Evolutionary conservation across 2,113 vertebrate species (phyloP), one percentile per base, ranked within the genome.

Genomic region (Cavia aperea): DNA sequence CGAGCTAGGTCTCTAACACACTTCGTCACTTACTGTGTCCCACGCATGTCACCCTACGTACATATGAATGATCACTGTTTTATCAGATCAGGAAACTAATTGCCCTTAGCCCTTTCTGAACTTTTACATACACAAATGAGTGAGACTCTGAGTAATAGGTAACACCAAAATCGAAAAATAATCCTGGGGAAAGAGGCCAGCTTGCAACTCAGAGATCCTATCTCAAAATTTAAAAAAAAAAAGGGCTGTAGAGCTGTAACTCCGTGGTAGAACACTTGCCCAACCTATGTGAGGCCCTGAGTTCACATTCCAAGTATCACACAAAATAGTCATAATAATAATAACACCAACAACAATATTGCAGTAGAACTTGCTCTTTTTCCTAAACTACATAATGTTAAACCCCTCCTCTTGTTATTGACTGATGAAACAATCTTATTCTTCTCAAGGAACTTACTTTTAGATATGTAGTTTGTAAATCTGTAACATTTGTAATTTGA

Each of bases 371-470:
- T 73, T 89, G 6, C 73, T 68, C 36, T 86, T 65, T 79, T 43
- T 89, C 90, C 70, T 58, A 89, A 95, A 73, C 33, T n/a, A 92
- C 14, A 31, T 88, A 15, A 92, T 49, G 13, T 54, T 91, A 82
- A 94, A 46, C 23, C 16, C 56, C 70, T 88, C 19, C 5, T 4
- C 15, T 94, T 77, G 31, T 70, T 91, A 77, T 12, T 75, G n/a
- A 82, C 16, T 4, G 15, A n/a, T 82, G 49, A 62, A 60, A 92
- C 70, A 89, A 56, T 75, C 77, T 58, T 60, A 88, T 81, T 92
- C 58, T 90, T 84, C 49, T 94, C 62, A 58, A 83, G 39, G 29
- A 83, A 79, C 15, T 87, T 63, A 82, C 51, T 51, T 94, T 88
- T 78, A 90, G 9, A 15, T 54, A n/a, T 54, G 4, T 1, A 31